Percentiles rank a stretch among this genome's conserved stretches.
Evolutionary conservation across 2,888 invertebrate genomes (phyloP).

Genomic region (Hyposoter dolosus): DNA sequence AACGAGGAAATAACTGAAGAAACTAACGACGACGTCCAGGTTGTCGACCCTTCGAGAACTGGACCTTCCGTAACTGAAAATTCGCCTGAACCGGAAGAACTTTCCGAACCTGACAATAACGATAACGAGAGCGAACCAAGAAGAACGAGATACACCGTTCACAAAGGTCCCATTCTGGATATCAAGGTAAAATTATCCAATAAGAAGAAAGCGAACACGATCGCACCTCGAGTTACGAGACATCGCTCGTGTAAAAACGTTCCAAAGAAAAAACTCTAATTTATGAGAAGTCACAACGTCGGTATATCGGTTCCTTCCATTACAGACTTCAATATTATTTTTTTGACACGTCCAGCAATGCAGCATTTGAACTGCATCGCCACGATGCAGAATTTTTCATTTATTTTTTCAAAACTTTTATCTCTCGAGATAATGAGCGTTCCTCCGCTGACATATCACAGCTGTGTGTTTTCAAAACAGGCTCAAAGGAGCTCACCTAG

Average conservation of each 20-base stretch:
- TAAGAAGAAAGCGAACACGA: conserved; percentile 17
- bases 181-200: conserved; percentile 80
- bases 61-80: background rate
- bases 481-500: background rate
- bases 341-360: background rate
- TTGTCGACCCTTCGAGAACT: background rate
- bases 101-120: conserved; percentile 8
- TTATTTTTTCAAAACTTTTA: conserved; percentile 2
- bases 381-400: background rate
- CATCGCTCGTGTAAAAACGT: conserved; percentile 30
- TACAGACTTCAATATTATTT: background rate
- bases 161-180: conserved; percentile 83
- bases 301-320: background rate
- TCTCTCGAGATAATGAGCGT: background rate
- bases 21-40: conserved; percentile 42
- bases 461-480: background rate
- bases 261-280: conserved; percentile 11
- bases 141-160: conserved; percentile 79
- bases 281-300: background rate
- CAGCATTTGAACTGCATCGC: background rate
- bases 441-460: background rate
- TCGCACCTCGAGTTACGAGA: conserved; percentile 27
- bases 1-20: conserved; percentile 31
- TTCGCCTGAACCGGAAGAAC: background rate
- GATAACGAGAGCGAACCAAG: conserved; percentile 66